Conservation (phyloP, 2,113 vertebrate species). For the Thalassoma bifasciatum region DNA sequence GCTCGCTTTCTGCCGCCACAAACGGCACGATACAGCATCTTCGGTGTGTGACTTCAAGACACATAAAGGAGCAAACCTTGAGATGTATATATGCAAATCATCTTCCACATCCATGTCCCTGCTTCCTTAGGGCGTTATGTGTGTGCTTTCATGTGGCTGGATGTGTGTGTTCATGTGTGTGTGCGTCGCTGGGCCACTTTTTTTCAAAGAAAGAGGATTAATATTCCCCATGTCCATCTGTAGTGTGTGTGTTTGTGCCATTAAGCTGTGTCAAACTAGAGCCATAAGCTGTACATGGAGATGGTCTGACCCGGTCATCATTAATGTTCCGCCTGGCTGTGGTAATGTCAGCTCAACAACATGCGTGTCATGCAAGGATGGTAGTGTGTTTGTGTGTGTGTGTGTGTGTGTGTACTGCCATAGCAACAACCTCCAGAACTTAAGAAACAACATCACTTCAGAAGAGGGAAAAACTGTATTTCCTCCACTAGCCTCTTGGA, state of each 20-base stretch:
- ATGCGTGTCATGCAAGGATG: neutral
- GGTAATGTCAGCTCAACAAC: neutral
- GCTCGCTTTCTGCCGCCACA: conserved; percentile 48
- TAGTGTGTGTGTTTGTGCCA: conserved; percentile 67
- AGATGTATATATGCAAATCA: conserved; percentile 37
- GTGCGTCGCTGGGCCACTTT: conserved; percentile 13
- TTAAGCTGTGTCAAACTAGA: conserved; percentile 67
- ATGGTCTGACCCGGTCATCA: conserved; percentile 63
- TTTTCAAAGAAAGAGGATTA: conserved; percentile 63
- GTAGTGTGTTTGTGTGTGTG: neutral
- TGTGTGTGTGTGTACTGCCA: neutral
- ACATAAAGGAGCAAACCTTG: conserved; percentile 1
- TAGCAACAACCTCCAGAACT: neutral
- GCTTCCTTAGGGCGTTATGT: neutral
- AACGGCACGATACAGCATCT: conserved; percentile 24
- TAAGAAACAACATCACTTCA: neutral
- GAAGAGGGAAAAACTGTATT: neutral
- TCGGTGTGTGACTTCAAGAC: conserved; percentile 1
- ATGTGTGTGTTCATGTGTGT: conserved; percentile 13
- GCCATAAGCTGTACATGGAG: conserved; percentile 70
- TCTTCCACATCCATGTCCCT: neutral
- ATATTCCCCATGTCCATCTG: conserved; percentile 42
- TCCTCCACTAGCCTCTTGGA: neutral
- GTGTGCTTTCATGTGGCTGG: neutral
- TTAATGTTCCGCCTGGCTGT: conserved; percentile 47